These are phyloP conservation scores for Gisinianus flammeolus DNA, from an alignment of 2,888 invertebrate species.

Conservation along the genomic window DNA sequence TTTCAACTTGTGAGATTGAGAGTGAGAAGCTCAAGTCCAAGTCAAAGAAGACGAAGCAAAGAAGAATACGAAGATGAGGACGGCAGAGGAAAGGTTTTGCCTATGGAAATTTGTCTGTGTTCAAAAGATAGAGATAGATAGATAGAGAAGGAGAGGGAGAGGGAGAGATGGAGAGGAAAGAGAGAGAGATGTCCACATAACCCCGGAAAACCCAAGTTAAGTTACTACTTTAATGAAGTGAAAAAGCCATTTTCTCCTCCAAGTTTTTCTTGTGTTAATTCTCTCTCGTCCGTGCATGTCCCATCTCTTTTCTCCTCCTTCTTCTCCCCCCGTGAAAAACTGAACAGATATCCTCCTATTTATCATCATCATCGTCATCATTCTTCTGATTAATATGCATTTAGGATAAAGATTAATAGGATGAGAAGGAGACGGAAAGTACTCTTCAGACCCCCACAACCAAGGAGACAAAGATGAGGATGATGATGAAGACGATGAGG, in stretches of 20 bases:
- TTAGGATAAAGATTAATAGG: conserved; percentile 9
- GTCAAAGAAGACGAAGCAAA: too few relatives aligned
- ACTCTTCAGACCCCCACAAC: too few relatives aligned
- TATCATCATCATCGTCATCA: not conserved
- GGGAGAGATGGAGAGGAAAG: not conserved
- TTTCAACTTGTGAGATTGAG: too few relatives aligned
- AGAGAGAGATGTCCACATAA: not conserved
- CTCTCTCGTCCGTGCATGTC: not conserved
- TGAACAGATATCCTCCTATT: not conserved
- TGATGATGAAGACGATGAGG: too few relatives aligned
- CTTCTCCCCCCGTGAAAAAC: not conserved
- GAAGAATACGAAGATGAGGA: too few relatives aligned
- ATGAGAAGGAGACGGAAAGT: too few relatives aligned
- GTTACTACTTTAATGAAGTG: conserved; percentile 14
- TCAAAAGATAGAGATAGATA: too few relatives aligned
- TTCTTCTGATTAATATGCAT: conserved; percentile 14
- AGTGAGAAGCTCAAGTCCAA: too few relatives aligned
- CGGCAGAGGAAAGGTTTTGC: too few relatives aligned
- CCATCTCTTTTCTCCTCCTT: not conserved
- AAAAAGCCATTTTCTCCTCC: conserved; percentile 11
- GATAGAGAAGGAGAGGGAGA: not conserved
- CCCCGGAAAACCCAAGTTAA: not conserved
- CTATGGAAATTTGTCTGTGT: too few relatives aligned
- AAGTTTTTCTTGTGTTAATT: not conserved
- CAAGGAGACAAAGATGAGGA: too few relatives aligned